Evolutionary conservation across 2,113 vertebrate genomes (phyloP).

Genomic region (Pachypanchax playfairii): DNA sequence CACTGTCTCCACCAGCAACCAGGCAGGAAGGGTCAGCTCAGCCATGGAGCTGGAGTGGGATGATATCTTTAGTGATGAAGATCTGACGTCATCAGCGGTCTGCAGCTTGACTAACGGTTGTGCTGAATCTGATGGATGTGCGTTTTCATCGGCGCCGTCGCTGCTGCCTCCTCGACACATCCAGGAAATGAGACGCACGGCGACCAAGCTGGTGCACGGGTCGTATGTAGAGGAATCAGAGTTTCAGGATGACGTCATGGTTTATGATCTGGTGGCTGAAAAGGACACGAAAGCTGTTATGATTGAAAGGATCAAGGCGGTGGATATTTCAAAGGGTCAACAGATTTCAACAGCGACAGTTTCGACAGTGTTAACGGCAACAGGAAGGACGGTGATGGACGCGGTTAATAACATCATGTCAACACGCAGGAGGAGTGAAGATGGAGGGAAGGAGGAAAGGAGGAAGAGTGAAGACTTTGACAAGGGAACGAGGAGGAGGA

Average conservation of each 20-base stretch:
- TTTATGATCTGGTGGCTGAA: constrained; percentile 89
- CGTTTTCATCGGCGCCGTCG: constrained; percentile 7
- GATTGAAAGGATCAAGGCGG: constrained; percentile 43
- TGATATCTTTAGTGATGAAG: constrained; percentile 86
- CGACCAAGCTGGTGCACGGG: constrained; percentile 85
- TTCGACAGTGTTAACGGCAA: not conserved
- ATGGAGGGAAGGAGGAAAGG: constrained; percentile 43
- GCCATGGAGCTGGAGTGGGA: constrained; percentile 91
- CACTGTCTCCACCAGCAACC: constrained; percentile 63
- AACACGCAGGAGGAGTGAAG: constrained; percentile 51
- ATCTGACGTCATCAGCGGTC: not conserved
- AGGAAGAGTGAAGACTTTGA: constrained; percentile 28
- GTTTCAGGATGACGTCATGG: constrained; percentile 92
- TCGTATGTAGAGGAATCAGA: constrained; percentile 92
- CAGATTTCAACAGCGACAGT: not conserved
- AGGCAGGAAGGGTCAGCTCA: constrained; percentile 69
- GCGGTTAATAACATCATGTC: constrained; percentile 62
- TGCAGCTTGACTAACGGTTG: not conserved
- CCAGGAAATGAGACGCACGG: constrained; percentile 90
- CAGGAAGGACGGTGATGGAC: constrained; percentile 49
- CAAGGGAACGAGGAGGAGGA: constrained; percentile 21
- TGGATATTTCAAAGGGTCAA: not conserved
- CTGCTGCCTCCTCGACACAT: constrained; percentile 86
- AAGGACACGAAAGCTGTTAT: constrained; percentile 80
- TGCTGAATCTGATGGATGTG: not conserved